These are phyloP conservation scores for Isaurus tuberculatus DNA, from an alignment of 92 coral and sea anemone species.

Conservation along the genomic window DNA sequence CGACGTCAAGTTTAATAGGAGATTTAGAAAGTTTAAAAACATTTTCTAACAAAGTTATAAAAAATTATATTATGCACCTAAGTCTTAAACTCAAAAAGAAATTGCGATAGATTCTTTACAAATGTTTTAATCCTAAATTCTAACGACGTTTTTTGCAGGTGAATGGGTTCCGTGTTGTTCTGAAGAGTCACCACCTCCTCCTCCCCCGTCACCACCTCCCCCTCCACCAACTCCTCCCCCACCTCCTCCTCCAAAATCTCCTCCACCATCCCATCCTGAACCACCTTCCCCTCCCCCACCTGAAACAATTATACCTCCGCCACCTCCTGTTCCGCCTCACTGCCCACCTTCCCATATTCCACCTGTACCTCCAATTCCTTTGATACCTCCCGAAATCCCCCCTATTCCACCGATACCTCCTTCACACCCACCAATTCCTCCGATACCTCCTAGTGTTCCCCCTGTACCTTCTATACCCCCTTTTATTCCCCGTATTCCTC, in stretches of 20 bases:
- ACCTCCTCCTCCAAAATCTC: background rate
- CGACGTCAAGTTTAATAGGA: too few relatives aligned
- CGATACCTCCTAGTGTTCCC: background rate
- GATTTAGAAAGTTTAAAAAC: too few relatives aligned
- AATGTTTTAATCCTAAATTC: too few relatives aligned
- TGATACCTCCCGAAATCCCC: background rate
- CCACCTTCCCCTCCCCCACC: background rate
- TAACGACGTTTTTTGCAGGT: too few relatives aligned
- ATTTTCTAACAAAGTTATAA: too few relatives aligned
- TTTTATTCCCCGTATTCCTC: background rate
- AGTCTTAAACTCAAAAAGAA: too few relatives aligned
- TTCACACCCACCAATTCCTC: background rate
- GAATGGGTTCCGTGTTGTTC: too few relatives aligned
- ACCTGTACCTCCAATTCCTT: background rate
- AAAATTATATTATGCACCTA: too few relatives aligned
- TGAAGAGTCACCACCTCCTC: too few relatives aligned
- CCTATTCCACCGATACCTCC: background rate
- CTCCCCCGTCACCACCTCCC: background rate
- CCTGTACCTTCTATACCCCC: background rate
- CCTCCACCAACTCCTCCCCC: background rate
- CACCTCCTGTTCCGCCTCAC: conserved; percentile 17
- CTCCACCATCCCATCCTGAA: background rate
- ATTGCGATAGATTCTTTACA: too few relatives aligned
- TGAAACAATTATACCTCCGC: background rate
- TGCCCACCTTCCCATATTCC: background rate